Base-by-base conservation (phyloP, 2,113 vertebrate genomes). In the Lathamus discolor region DNA sequence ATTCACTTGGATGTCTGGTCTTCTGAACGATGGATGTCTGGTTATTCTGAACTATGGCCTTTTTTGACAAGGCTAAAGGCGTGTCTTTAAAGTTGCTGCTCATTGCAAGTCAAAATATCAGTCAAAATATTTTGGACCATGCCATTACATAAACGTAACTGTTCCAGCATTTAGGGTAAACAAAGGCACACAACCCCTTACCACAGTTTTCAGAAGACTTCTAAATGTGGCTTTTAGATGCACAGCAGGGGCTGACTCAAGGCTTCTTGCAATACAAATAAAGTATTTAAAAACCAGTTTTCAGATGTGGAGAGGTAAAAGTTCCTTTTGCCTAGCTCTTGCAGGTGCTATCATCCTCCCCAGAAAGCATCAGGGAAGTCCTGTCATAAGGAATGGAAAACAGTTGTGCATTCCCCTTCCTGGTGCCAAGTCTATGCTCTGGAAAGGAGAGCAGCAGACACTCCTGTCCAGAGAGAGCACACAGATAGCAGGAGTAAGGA, bases 341-440 rank as follows among this genome's bases (percentile, higher is more conserved):
- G 55, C 46, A 81, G 37, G 25, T 39, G 35, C 15, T 63, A 15
- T 29, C 27, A 5, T 49, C 8, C 24, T 35, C 12, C 29, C 28
- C 28, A 37, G 11, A 43, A 57, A 83, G 25, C 25, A 35, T 28
- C 0, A 0, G 14, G 25, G 13, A 75, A 63, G 18, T 63, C 29
- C 10, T 12, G 33, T 19, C n/a, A 39, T 33, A 82, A 41, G 29
- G 25, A 17, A 33, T 29, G 57, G 43, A 33, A 66, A 66, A 23
- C 3, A n/a, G 43, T 17, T 33, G 44, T 57, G 9, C 17, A 9
- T 37, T 70, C 19, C 2, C 16, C 22, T n/a, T 11, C 28, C 82
- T 33, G 55, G 6, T 0, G 1, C 48, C 0, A 1, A 31, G 25
- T 10, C 25, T 0, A 0, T 29, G 35, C 39, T 43, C 44, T 29